phyloP scores from a whole-genome alignment of 2,113 vertebrate species.

The Channa argus region DNA sequence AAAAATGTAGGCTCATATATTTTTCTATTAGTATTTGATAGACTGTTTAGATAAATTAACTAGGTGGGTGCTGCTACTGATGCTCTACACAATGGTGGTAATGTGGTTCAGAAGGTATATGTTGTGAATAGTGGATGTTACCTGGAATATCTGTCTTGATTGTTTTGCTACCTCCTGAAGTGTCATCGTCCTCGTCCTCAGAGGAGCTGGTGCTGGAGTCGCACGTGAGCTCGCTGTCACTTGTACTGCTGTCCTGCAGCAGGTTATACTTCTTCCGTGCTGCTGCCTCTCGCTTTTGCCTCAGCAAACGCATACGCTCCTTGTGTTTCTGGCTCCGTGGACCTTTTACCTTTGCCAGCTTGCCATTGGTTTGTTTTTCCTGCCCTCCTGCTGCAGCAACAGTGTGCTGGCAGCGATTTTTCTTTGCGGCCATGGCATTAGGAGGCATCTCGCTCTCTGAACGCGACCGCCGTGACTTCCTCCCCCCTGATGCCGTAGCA shows the following conservation, averaged over 20 bases:
- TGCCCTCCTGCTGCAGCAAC: constrained; percentile 71
- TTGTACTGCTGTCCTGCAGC: constrained; percentile 99
- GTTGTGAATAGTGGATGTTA: constrained; percentile 70
- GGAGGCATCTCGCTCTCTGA: constrained; percentile 92
- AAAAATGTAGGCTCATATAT: background rate
- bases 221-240: constrained; percentile 97
- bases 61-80: constrained; percentile 10
- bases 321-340: constrained; percentile 97
- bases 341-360: constrained; percentile 89
- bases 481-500: constrained; percentile 67
- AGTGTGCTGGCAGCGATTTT: constrained; percentile 88
- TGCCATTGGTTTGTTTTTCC: constrained; percentile 92
- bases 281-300: constrained; percentile 96
- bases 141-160: constrained; percentile 98
- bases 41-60: constrained; percentile 2
- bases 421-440: constrained; percentile 95
- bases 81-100: constrained; percentile 4
- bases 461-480: constrained; percentile 92
- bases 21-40: background rate
- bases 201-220: constrained; percentile 95
- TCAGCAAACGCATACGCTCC: constrained; percentile 92
- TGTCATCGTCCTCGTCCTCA: constrained; percentile 90
- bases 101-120: constrained; percentile 21
- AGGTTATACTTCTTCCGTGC: constrained; percentile 96
- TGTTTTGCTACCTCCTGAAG: constrained; percentile 96